phyloP scores from a whole-genome alignment of 2,113 vertebrate genomes.

The Acrocephalus kingi region DNA sequence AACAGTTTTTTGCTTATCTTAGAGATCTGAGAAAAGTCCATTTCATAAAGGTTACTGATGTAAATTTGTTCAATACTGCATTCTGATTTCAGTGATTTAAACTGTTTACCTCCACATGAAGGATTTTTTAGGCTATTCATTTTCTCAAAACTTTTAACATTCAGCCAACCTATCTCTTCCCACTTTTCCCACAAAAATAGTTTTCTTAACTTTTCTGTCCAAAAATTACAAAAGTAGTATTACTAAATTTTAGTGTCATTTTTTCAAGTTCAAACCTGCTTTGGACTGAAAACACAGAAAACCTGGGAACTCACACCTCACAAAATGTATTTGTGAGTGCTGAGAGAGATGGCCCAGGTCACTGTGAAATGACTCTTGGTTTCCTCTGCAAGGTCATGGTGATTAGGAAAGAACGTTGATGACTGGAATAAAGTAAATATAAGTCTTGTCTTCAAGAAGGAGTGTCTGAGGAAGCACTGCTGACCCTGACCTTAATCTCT shows the following conservation, averaged over 20 bases:
- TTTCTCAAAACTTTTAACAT: not conserved
- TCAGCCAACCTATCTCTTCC: not conserved
- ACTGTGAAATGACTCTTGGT: not conserved
- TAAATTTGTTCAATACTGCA: not conserved
- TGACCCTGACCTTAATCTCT: not conserved
- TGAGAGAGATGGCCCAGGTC: not conserved
- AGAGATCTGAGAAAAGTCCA: not conserved
- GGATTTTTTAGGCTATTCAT: not conserved
- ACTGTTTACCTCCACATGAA: not conserved
- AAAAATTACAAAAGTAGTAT: not conserved
- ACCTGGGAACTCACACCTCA: not conserved
- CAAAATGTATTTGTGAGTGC: rapidly evolving
- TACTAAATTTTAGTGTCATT: not conserved
- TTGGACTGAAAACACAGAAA: no score
- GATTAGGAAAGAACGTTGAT: not conserved
- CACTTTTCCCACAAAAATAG: not conserved
- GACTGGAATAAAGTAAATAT: not conserved
- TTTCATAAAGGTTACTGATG: not conserved
- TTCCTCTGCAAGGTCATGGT: not conserved
- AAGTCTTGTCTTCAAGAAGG: not conserved
- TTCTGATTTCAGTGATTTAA: not conserved
- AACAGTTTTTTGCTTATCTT: not conserved
- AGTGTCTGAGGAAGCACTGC: not conserved
- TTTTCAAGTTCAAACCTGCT: not conserved
- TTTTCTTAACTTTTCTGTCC: not conserved